Conservation (phyloP, 2,797 vertebrate genomes). For the Petrocephalus schoutedeni region DNA sequence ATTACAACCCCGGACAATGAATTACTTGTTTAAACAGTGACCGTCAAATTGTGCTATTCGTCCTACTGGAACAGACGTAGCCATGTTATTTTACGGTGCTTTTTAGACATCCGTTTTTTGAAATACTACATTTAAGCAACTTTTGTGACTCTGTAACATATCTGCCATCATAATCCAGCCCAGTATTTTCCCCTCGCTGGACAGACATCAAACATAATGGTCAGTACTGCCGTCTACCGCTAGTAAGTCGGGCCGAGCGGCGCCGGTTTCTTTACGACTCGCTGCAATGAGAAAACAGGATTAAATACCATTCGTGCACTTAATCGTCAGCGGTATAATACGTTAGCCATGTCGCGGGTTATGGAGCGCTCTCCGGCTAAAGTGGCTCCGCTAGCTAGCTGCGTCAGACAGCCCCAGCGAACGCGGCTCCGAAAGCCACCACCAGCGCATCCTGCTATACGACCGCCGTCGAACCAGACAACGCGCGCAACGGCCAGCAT, state of each 20-base stretch:
- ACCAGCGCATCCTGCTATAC: background rate
- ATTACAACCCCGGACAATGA: background rate
- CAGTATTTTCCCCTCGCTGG: background rate
- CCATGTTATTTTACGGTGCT: background rate
- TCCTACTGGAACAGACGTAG: background rate
- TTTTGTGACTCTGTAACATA: background rate
- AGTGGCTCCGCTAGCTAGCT: conserved; percentile 13
- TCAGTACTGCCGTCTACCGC: background rate
- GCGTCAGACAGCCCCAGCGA: background rate
- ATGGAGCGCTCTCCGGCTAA: background rate
- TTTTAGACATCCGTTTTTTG: background rate
- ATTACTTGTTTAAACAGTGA: background rate
- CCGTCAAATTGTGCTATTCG: background rate
- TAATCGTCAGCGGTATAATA: background rate
- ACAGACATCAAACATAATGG: background rate
- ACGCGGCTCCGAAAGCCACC: background rate
- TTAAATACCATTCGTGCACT: background rate
- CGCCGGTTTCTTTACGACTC: background rate
- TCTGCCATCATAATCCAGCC: background rate
- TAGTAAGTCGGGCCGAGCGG: background rate
- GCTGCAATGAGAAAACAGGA: background rate
- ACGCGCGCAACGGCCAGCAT: background rate
- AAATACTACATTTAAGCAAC: background rate
- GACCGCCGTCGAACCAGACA: background rate
- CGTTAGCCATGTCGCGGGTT: background rate